Evolutionary conservation across 2,113 vertebrate genomes (phyloP).

Genomic region (Mobula birostris): DNA sequence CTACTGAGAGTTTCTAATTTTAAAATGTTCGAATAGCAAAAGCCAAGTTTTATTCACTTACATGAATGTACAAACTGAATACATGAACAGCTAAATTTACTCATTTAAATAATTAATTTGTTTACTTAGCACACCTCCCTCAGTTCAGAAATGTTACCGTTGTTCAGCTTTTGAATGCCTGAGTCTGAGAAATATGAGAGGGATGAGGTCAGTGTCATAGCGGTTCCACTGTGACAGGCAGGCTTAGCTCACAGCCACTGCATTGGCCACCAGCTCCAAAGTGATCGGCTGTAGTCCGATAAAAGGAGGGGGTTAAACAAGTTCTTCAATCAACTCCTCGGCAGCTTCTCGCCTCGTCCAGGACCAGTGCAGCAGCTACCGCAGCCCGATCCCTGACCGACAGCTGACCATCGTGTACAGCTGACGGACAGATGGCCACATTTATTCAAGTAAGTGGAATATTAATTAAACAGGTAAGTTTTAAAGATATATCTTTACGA

Average conservation of each 20-base stretch:
- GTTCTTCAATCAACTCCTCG: neutral
- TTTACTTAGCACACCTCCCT: neutral
- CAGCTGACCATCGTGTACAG: no score
- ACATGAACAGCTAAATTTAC: slow-evolving; percentile 8
- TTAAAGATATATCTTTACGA: neutral
- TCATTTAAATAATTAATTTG: slow-evolving; percentile 29
- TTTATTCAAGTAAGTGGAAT: slow-evolving; percentile 33
- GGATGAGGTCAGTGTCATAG: neutral
- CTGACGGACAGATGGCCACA: neutral
- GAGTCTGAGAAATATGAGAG: slow-evolving; percentile 18
- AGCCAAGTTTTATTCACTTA: neutral
- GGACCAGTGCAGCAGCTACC: neutral
- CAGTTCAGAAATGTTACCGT: slow-evolving; percentile 21
- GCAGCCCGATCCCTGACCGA: no score
- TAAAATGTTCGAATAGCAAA: slow-evolving; percentile 16
- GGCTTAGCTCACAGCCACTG: neutral
- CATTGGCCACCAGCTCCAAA: neutral
- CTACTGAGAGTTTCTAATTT: neutral
- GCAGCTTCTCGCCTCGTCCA: neutral
- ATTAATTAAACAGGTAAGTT: neutral
- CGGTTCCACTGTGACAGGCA: neutral
- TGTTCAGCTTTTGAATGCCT: slow-evolving; percentile 13
- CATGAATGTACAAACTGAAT: neutral
- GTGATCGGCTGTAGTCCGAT: neutral
- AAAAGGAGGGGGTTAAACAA: neutral